Conservation (phyloP, 2,113 vertebrate genomes). For the Ciconia boyciana region DNA sequence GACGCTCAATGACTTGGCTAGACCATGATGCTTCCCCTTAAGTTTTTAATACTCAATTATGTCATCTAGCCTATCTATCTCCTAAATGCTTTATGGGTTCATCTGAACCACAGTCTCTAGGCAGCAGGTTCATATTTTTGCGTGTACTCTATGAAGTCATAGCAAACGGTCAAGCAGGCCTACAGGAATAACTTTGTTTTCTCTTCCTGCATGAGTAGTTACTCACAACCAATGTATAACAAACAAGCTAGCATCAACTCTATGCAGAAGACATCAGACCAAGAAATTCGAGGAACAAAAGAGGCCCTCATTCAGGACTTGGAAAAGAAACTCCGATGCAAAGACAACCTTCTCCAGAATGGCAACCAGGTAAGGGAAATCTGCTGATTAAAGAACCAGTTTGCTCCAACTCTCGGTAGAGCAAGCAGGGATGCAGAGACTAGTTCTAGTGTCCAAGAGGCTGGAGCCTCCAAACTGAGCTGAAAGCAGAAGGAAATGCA, state of each 20-base stretch:
- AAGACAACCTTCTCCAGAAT: slow-evolving; percentile 84
- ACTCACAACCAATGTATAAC: slow-evolving; percentile 83
- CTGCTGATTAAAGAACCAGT: neutral
- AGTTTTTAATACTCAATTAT: neutral
- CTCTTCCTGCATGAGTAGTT: slow-evolving; percentile 62
- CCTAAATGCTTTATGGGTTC: neutral
- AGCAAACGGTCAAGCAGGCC: neutral
- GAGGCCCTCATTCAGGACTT: slow-evolving; percentile 95
- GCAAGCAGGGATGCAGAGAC: neutral
- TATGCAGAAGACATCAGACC: slow-evolving; percentile 83
- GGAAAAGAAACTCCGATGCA: slow-evolving; percentile 91
- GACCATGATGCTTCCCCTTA: neutral
- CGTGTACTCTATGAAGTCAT: neutral
- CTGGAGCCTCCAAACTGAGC: neutral
- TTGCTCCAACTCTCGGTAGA: neutral
- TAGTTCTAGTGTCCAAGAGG: neutral
- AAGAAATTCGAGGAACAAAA: slow-evolving; percentile 93
- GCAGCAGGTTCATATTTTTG: neutral
- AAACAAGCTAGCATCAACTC: slow-evolving; percentile 75
- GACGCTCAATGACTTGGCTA: neutral
- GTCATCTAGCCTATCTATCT: neutral
- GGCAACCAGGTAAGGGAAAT: slow-evolving; percentile 83
- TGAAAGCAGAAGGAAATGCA: neutral
- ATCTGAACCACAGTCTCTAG: neutral
- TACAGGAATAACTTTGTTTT: neutral